phyloP scores from a whole-genome alignment of 2,797 vertebrate genomes.

The Bradypus variegatus region DNA sequence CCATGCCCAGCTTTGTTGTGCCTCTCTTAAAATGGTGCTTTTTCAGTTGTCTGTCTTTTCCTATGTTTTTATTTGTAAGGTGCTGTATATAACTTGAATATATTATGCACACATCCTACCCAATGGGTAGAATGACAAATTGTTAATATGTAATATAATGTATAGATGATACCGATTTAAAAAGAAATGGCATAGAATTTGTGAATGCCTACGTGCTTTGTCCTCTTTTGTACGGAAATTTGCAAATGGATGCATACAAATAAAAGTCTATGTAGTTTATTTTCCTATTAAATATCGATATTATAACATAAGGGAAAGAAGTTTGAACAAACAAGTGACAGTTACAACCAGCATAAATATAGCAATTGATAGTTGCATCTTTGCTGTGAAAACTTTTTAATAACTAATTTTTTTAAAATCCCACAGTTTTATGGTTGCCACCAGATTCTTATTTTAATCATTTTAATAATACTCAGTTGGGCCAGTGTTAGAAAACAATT shows the following conservation, averaged over 20 bases:
- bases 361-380: conserved; percentile 68
- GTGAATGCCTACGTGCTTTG: conserved; percentile 88
- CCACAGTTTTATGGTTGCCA: conserved; percentile 69
- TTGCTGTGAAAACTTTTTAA: conserved; percentile 67
- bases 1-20: conserved; percentile 86
- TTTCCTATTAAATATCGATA: conserved; percentile 87
- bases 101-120: conserved; percentile 99
- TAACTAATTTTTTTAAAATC: conserved; percentile 63
- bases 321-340: conserved; percentile 68
- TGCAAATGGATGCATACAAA: conserved; percentile 85
- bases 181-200: conserved; percentile 89
- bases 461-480: conserved; percentile 66
- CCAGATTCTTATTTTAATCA: conserved; percentile 66
- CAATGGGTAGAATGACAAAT: conserved; percentile 92
- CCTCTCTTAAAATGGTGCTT: conserved; percentile 97
- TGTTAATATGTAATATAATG: conserved; percentile 98
- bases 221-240: conserved; percentile 85
- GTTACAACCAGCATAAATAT: conserved; percentile 71
- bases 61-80: conserved; percentile 85
- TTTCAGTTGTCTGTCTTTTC: conserved; percentile 83
- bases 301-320: conserved; percentile 78
- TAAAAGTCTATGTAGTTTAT: conserved; percentile 88
- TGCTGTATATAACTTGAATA: conserved; percentile 97
- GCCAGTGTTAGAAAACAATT: conserved; percentile 62
- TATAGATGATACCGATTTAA: conserved; percentile 90